Evolutionary conservation across 2,797 vertebrate genomes (phyloP).

Genomic region (Lutjanus argentimaculatus): DNA sequence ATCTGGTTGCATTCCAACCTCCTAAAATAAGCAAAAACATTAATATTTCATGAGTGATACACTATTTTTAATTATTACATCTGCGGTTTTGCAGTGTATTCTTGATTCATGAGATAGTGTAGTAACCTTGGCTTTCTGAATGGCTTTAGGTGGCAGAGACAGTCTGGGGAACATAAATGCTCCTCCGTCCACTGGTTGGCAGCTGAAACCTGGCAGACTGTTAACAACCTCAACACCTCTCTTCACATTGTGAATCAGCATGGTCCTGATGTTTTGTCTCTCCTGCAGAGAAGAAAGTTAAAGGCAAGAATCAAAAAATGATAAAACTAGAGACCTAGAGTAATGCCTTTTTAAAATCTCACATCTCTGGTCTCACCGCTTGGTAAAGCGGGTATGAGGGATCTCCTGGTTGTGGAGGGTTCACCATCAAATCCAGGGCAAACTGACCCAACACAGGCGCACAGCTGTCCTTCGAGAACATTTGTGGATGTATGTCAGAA

Average conservation of each 20-base stretch:
- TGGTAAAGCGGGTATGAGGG: conserved; percentile 78
- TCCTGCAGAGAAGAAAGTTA: conserved; percentile 71
- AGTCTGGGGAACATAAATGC: conserved; percentile 79
- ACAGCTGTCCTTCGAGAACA: conserved; percentile 23
- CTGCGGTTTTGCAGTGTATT: not conserved
- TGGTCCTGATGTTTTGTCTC: conserved; percentile 56
- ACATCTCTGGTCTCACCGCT: conserved; percentile 55
- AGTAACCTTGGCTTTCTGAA: conserved; percentile 81
- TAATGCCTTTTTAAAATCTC: not conserved
- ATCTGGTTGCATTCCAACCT: conserved; percentile 79
- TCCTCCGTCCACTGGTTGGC: conserved; percentile 80
- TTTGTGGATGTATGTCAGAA: conserved; percentile 50
- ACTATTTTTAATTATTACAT: not conserved
- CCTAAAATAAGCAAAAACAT: conserved; percentile 62
- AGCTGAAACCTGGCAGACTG: conserved; percentile 75
- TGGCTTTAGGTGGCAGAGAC: conserved; percentile 73
- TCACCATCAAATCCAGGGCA: conserved; percentile 79
- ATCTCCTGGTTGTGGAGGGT: conserved; percentile 82
- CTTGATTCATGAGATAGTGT: not conserved
- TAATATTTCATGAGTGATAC: not conserved
- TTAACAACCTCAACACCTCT: conserved; percentile 66
- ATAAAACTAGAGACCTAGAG: not conserved
- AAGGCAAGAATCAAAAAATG: not conserved
- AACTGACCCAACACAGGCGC: conserved; percentile 78
- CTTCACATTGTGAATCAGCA: conserved; percentile 62